phyloP scores from a whole-genome alignment of 2,888 invertebrate genomes.

The Nineta flava region DNA sequence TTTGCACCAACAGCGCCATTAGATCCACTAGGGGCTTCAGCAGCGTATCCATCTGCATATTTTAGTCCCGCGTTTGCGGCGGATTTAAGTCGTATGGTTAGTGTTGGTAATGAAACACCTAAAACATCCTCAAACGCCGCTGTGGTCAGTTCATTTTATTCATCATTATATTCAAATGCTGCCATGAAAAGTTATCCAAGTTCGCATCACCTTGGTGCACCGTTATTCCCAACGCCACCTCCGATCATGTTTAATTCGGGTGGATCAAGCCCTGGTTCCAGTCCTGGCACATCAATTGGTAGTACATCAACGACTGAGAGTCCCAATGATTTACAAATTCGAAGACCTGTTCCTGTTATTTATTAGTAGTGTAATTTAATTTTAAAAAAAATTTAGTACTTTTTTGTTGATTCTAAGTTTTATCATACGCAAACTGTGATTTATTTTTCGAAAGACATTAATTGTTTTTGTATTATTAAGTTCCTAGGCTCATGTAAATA shows the following conservation, averaged over 20 bases:
- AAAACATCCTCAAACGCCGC: slow-evolving; percentile 29
- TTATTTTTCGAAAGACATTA: too few species aligned
- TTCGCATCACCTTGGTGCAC: slow-evolving; percentile 33
- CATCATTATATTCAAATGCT: slow-evolving; percentile 39
- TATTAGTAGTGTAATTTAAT: slow-evolving; percentile 32
- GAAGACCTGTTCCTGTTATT: slow-evolving; percentile 56
- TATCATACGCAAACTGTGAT: too few species aligned
- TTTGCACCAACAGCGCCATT: slow-evolving; percentile 42
- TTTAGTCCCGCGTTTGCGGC: slow-evolving; percentile 51
- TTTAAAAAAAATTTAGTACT: background rate
- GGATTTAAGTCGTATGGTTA: slow-evolving; percentile 24
- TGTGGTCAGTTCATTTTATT: slow-evolving; percentile 51
- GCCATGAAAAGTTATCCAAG: slow-evolving; percentile 34
- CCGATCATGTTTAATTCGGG: slow-evolving; percentile 26
- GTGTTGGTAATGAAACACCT: slow-evolving; percentile 14
- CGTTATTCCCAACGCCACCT: slow-evolving; percentile 35
- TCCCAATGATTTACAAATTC: slow-evolving; percentile 29
- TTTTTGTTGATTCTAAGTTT: background rate
- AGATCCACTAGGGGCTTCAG: slow-evolving; percentile 40
- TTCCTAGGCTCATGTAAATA: too few species aligned
- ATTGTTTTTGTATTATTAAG: too few species aligned
- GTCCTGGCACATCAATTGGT: slow-evolving; percentile 22
- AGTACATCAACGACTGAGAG: slow-evolving; percentile 1
- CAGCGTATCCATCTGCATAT: slow-evolving; percentile 46
- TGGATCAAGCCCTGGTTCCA: slow-evolving; percentile 27